Evolutionary conservation across 2,888 invertebrate genomes (phyloP), one percentile per base, ranked within the genome.

Genomic region (Drosophila multiciliata): DNA sequence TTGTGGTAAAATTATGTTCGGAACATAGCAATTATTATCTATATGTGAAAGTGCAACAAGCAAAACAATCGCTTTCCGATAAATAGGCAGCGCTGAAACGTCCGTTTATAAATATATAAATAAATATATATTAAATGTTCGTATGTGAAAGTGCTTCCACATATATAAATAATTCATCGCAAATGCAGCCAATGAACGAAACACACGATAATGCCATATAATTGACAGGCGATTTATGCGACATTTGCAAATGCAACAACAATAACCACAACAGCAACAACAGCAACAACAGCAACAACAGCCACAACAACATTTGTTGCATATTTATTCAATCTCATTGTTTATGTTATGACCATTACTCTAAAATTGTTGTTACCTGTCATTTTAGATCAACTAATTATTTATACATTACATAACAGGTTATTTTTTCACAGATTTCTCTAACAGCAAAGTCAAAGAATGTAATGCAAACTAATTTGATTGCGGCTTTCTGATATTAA

Each of bases 141-240:
- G 20, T 57, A 35, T 62, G 32, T 29, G 45, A 33, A 35, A 52
- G 58, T 54, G 59, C 49, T 53, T 49, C 48, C 66, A 52, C 2
- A 12, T n/a, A n/a, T 61, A 74, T 87, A 52, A 69, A 81, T 84
- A 74, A 81, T 83, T 74, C 67, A 89, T 77, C 64, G 64, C 63
- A 71, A 54, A 57, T 61, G 65, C 71, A 80, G 54, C 60, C 48
- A 54, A 69, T 75, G 66, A 85, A 65, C 62, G 62, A 73, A 68
- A 57, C 50, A 61, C 52, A 75, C 53, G 79, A 85, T 89, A 90
- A 85, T 90, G 67, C 89, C 78, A 65, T 64, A 78, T 86, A 86
- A 90, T 86, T 86, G 85, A 90, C 85, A 83, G 70, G 66, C 81
- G 87, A 86, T 89, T 89, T 88, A 86, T 83, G 89, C 66, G 70